Base-by-base conservation (phyloP, 1,140 invertebrate species). In the Cephus cinctus region DNA sequence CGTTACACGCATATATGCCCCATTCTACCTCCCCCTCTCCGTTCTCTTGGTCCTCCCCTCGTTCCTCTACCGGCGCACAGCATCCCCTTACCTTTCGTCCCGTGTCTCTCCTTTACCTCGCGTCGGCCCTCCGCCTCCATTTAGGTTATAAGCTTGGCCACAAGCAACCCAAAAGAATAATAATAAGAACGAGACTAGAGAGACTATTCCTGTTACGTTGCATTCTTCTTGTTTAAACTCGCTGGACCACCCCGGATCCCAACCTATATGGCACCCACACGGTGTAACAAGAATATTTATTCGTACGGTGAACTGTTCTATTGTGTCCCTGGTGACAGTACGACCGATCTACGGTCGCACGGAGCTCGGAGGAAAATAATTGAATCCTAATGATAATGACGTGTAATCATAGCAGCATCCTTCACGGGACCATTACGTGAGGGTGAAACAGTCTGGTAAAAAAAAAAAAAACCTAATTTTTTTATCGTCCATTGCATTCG, bases 151-250 rank as follows among this genome's bases (percentile, higher is more conserved):
- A 61, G 52, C 58, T 50, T 53, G 45, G 43, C 56, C 48, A 46
- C 58, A 46, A 61, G 55, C 61, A 48, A 57, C 61, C 56, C 43
- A 44, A 69, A 67, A 63, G 47, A 67, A 63, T 55, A 65, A 71
- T 60, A 71, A 63, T 58, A 67, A 67, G 55, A 63, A 61, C 23
- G 56, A 61, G 61, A 63, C 60, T 63, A 68, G 60, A 65, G 57
- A 56, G 61, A 67, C 61, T 65, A 72, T 76, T 73, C 64, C 69
- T 75, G 69, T 75, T 72, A 69, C 57, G 62, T 69, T 65, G 65
- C 69, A 75, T 75, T 75, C 71, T 69, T 67, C 61, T 63, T 63
- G 62, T 65, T 63, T 54, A 71, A 73, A 71, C 61, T 72, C 60
- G 69, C 59, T 39, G 71, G 71, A 67, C 71, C 72, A 74, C 72